Conservation (phyloP, 2,113 vertebrate genomes). For the Plestiodon gilberti region DNA sequence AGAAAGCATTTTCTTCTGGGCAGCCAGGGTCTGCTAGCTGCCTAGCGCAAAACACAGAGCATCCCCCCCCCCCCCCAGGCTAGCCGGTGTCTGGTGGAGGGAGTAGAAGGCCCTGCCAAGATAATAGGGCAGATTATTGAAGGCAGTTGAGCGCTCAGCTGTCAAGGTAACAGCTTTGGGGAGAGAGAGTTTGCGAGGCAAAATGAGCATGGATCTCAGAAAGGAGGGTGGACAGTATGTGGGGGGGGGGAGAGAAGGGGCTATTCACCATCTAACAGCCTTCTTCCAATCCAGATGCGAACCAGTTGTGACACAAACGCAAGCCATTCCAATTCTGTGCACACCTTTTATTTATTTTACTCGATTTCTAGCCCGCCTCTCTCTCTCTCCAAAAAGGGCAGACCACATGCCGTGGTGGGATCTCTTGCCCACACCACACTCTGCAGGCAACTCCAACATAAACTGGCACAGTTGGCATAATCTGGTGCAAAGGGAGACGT, state of each 20-base stretch:
- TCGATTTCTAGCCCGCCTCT: too few relatives aligned
- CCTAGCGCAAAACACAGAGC: neutral
- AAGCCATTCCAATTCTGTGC: too few relatives aligned
- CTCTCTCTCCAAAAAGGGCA: too few relatives aligned
- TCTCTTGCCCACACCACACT: too few relatives aligned
- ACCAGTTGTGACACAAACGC: too few relatives aligned
- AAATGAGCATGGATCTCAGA: neutral
- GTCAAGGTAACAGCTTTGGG: conserved; percentile 1
- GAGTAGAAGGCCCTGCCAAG: neutral
- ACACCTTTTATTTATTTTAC: too few relatives aligned
- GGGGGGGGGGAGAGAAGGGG: too few relatives aligned
- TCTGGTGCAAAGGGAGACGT: too few relatives aligned
- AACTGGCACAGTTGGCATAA: too few relatives aligned
- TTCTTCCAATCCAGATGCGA: neutral
- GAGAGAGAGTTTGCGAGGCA: neutral
- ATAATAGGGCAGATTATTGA: neutral
- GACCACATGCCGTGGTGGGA: too few relatives aligned
- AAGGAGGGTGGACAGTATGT: neutral
- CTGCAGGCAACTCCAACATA: too few relatives aligned
- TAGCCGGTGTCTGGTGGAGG: neutral
- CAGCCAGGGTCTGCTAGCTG: neutral
- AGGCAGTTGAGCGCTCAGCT: neutral
- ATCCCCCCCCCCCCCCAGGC: neutral
- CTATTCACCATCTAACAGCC: neutral
- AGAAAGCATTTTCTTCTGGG: neutral